phyloP scores from a whole-genome alignment of 2,888 invertebrate species.

The Caenorhabditis virilis region DNA sequence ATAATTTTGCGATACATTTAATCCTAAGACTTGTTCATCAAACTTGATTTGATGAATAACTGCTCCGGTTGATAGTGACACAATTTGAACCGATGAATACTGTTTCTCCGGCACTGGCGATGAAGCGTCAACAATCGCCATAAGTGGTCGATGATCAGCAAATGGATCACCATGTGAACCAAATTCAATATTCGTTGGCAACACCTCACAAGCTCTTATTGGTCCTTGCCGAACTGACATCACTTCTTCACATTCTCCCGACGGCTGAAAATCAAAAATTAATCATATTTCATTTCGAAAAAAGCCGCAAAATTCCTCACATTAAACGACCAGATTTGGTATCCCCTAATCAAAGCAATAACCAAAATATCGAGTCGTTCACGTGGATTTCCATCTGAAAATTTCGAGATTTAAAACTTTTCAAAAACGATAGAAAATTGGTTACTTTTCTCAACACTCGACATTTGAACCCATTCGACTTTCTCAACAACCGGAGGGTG shows the following conservation, averaged over 20 bases:
- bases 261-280: constrained; percentile 74
- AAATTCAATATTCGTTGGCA: constrained; percentile 35
- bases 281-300: not conserved
- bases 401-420: constrained; percentile 7
- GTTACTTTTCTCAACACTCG: constrained; percentile 39
- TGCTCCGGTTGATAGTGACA: constrained; percentile 70
- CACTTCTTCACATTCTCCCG: constrained; percentile 91
- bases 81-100: constrained; percentile 70
- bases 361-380: constrained; percentile 81
- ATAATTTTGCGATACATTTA: constrained; percentile 67
- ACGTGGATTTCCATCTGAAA: constrained; percentile 70
- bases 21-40: constrained; percentile 68
- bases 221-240: constrained; percentile 90
- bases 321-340: constrained; percentile 75
- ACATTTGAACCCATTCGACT: constrained; percentile 55
- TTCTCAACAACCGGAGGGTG: constrained; percentile 29
- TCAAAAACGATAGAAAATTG: not conserved
- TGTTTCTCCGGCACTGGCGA: constrained; percentile 62
- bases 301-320: constrained; percentile 58
- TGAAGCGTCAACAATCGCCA: constrained; percentile 62
- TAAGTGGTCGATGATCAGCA: constrained; percentile 48
- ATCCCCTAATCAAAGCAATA: constrained; percentile 84
- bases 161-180: constrained; percentile 11
- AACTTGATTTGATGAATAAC: constrained; percentile 69
- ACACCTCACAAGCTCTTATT: constrained; percentile 78